Evolutionary conservation across 2,113 vertebrate species (phyloP).

Genomic region (Melanostigma gelatinosum): DNA sequence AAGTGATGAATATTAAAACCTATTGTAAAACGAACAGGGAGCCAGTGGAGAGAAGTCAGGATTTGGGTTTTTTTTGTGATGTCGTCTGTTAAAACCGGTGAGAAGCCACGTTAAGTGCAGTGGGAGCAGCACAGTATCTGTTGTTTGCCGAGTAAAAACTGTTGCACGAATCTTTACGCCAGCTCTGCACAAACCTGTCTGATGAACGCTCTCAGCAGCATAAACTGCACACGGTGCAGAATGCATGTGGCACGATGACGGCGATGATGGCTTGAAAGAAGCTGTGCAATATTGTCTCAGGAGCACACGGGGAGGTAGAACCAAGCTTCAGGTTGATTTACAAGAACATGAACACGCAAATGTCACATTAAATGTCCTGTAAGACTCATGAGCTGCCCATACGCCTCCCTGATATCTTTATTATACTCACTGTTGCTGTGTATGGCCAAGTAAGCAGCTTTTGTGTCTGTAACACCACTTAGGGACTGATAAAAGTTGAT

Average conservation of each 20-base stretch:
- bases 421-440: neutral
- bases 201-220: conserved; percentile 20
- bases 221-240: conserved; percentile 34
- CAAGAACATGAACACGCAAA: neutral
- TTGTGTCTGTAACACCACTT: neutral
- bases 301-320: neutral
- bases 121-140: neutral
- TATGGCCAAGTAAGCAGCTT: neutral
- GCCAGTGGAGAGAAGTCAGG: too few species aligned
- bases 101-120: neutral
- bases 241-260: conserved; percentile 16
- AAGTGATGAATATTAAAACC: too few species aligned
- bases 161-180: neutral
- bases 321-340: conserved; percentile 11
- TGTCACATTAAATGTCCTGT: neutral
- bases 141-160: neutral
- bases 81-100: too few species aligned
- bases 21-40: too few species aligned
- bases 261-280: conserved; percentile 19
- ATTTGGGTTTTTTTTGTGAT: too few species aligned
- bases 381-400: neutral
- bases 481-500: neutral
- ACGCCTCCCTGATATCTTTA: neutral
- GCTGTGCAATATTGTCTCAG: neutral
- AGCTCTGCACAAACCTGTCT: conserved; percentile 17